These are phyloP conservation scores for Cosmopolites sordidus DNA, from an alignment of 2,888 invertebrate species.

Conservation along the genomic window DNA sequence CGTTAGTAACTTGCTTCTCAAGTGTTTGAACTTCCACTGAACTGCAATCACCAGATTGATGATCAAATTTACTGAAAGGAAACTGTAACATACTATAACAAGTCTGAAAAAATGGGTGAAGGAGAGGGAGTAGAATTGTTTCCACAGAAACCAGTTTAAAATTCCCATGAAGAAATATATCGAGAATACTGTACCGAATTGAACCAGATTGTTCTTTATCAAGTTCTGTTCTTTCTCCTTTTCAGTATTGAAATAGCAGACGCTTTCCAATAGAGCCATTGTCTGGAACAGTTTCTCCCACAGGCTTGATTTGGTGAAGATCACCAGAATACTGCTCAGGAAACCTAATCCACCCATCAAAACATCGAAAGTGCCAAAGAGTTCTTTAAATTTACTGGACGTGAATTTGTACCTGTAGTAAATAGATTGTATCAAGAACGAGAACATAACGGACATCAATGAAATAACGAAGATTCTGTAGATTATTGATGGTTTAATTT, in stretches of 20 bases:
- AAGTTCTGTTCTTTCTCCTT: not conserved
- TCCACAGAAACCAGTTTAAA: too few relatives aligned
- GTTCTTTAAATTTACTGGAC: too few relatives aligned
- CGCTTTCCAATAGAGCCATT: not conserved
- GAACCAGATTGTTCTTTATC: not conserved
- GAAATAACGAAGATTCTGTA: not conserved
- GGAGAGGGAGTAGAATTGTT: too few relatives aligned
- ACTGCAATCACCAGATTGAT: not conserved
- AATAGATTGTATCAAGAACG: not conserved
- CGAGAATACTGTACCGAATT: not conserved
- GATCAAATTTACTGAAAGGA: not conserved
- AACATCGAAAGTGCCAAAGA: not conserved
- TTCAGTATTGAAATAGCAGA: not conserved
- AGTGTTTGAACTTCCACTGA: not conserved
- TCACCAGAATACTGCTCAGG: not conserved
- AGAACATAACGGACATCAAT: not conserved
- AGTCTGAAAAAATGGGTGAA: too few relatives aligned
- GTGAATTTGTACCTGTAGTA: not conserved
- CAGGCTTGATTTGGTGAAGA: not conserved
- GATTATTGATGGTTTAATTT: not conserved
- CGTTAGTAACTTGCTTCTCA: not conserved
- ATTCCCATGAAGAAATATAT: too few relatives aligned
- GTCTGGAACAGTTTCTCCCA: not conserved
- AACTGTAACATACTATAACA: not conserved
- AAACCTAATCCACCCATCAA: not conserved